Base-by-base conservation (phyloP, 1,140 invertebrate species). In the Aphelinus atriplicis region DNA sequence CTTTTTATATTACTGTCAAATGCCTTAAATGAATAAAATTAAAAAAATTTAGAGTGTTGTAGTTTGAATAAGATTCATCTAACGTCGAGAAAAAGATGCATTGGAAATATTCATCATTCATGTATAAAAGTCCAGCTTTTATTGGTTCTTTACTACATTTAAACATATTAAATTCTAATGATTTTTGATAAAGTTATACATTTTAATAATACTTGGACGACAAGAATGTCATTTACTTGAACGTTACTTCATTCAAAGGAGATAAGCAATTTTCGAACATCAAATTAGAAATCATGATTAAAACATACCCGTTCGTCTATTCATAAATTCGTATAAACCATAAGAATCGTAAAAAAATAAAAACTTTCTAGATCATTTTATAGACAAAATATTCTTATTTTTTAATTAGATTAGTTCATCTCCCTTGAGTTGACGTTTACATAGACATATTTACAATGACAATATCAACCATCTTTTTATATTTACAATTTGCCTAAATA, bases 1-100 rank as follows among this genome's bases (percentile, higher is more conserved):
- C 79, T 82, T 81, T 83, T 81, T 82, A 83, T 83, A 80, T 82
- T 81, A 83, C 76, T 81, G 77, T 83, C 82, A 83, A 82, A 80
- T 80, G 82, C 80, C 81, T 82, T 83, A 83, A 74, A 78, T 79
- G 79, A 83, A 82, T 82, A 81, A 83, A 81, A 80, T 82, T 81
- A 77, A 78, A 81, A 76, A 81, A 81, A 76, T 26, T 45, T 69
- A 0, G 7, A 48, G 45, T 62, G 42, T 43, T 62, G 61, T 64
- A 5, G 50, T 3, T 65, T 56, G 7, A 68, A 57, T 26, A 26
- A 26, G 26, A 26, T 26, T 26, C 26, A 26, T 57, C n/a, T 56
- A 7, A 62, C 26, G 50, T 3, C 3, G 48, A 26, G 57, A 61
- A 67, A 57, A 65, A 10, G 56, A 48, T 26, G 26, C 26, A 53